phyloP scores from a whole-genome alignment of 2,797 vertebrate species.

The Poeciliopsis gracilis region DNA sequence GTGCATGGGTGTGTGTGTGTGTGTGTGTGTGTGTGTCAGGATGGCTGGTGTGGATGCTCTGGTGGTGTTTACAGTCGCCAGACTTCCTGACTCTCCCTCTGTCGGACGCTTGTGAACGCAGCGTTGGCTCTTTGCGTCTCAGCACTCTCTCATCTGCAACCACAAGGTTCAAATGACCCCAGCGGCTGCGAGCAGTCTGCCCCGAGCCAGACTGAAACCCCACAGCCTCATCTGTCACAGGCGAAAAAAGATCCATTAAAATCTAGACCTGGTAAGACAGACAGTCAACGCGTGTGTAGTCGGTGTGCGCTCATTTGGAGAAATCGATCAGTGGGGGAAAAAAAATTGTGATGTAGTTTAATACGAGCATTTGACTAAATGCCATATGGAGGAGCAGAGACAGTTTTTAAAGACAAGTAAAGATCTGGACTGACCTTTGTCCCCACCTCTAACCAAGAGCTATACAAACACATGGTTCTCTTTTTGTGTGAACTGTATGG shows the following conservation, averaged over 20 bases:
- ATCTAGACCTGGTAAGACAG: slow-evolving; percentile 83
- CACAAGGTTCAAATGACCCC: slow-evolving; percentile 89
- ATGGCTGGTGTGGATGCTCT: slow-evolving; percentile 58
- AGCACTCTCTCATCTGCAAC: slow-evolving; percentile 85
- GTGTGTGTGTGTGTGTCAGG: too few relatives aligned
- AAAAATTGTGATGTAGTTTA: slow-evolving; percentile 74
- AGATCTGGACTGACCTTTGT: slow-evolving; percentile 51
- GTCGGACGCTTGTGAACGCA: slow-evolving; percentile 84
- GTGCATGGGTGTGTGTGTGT: too few relatives aligned
- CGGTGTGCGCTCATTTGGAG: slow-evolving; percentile 82
- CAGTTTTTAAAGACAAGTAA: slow-evolving; percentile 59
- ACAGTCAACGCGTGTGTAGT: slow-evolving; percentile 61
- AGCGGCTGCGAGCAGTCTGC: slow-evolving; percentile 73
- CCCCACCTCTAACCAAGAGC: slow-evolving; percentile 46
- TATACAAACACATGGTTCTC: slow-evolving; percentile 68
- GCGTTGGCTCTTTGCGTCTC: slow-evolving; percentile 78
- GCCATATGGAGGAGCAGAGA: slow-evolving; percentile 82
- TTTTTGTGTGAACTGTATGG: slow-evolving; percentile 59
- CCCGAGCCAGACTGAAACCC: slow-evolving; percentile 59
- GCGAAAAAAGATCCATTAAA: slow-evolving; percentile 82
- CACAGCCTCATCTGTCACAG: slow-evolving; percentile 70
- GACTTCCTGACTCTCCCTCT: slow-evolving; percentile 89
- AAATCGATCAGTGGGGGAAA: slow-evolving; percentile 78
- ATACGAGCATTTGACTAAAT: slow-evolving; percentile 83
- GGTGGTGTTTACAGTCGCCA: slow-evolving; percentile 83